Conservation (phyloP, 2,113 vertebrate genomes). For the Prinia subflava region DNA sequence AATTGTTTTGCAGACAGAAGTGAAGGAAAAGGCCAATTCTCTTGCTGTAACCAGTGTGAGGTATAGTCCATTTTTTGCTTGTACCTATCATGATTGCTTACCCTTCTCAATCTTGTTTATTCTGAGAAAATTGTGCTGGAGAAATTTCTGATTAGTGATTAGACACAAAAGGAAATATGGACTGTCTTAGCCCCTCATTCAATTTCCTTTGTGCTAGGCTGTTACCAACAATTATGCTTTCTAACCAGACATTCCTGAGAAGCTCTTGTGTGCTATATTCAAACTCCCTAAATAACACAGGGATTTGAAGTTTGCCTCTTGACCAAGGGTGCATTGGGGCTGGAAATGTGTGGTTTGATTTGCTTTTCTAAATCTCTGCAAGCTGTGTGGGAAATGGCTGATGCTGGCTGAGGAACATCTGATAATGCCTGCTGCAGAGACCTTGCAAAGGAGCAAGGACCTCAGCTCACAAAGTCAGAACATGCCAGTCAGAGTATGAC, state of each 20-base stretch:
- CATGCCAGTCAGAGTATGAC: neutral
- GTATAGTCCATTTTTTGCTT: constrained; percentile 6
- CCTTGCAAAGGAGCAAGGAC: neutral
- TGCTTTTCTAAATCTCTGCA: neutral
- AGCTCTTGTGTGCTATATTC: neutral
- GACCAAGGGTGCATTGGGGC: neutral
- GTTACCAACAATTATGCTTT: neutral
- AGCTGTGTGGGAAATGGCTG: constrained; percentile 15
- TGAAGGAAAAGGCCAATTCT: constrained; percentile 14
- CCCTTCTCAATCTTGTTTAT: constrained; percentile 39
- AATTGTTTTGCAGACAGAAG: constrained; percentile 5
- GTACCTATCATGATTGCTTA: neutral
- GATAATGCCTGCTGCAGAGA: neutral
- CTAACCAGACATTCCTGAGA: neutral
- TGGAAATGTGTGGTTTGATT: neutral
- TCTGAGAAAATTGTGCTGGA: constrained; percentile 61
- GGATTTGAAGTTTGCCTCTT: neutral
- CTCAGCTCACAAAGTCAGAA: neutral
- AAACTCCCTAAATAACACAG: neutral
- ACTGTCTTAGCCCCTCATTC: neutral
- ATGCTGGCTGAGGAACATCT: neutral
- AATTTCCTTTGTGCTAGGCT: neutral
- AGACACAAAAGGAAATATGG: constrained; percentile 37
- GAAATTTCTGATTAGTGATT: constrained; percentile 61
- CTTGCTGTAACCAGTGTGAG: neutral